Evolutionary conservation across 2,888 invertebrate species (phyloP).

Genomic region (Carabus problematicus): DNA sequence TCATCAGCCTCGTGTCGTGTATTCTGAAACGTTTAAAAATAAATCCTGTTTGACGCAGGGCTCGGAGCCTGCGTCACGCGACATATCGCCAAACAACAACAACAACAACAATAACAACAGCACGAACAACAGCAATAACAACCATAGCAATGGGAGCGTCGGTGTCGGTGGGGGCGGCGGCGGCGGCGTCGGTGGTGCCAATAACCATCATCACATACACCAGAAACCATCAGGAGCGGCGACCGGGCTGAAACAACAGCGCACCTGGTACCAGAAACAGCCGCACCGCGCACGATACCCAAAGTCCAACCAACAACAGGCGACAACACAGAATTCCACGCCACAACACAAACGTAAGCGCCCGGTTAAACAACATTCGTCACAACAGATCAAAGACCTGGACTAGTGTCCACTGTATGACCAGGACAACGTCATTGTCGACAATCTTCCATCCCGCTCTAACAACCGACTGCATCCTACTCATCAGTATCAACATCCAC

Average conservation of each 20-base stretch:
- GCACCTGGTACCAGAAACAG: conserved; percentile 41
- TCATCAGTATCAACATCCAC: no score
- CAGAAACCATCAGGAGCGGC: conserved; percentile 18
- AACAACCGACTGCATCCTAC: no score
- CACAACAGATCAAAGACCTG: conserved; percentile 29
- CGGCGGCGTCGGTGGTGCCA: conserved; percentile 47
- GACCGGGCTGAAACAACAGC: conserved; percentile 44
- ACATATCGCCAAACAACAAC: conserved; percentile 56
- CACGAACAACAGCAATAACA: conserved; percentile 18
- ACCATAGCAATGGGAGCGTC: no score
- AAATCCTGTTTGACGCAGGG: conserved; percentile 50
- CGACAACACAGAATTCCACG: conserved; percentile 21
- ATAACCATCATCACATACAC: conserved; percentile 18
- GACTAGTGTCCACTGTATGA: conserved; percentile 25
- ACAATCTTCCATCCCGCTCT: no score
- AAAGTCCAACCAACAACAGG: conserved; percentile 5
- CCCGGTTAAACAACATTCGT: conserved; percentile 18
- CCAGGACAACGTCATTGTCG: no score
- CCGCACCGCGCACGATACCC: conserved; percentile 37
- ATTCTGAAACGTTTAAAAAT: conserved; percentile 39
- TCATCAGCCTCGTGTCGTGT: conserved; percentile 17
- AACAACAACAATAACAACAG: conserved; percentile 48
- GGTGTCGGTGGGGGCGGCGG: conserved; percentile 50
- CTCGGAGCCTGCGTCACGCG: conserved; percentile 56
- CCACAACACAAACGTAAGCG: conserved; percentile 36